Evolutionary conservation across 2,113 vertebrate species (phyloP).

Genomic region (Carassius gibelio): DNA sequence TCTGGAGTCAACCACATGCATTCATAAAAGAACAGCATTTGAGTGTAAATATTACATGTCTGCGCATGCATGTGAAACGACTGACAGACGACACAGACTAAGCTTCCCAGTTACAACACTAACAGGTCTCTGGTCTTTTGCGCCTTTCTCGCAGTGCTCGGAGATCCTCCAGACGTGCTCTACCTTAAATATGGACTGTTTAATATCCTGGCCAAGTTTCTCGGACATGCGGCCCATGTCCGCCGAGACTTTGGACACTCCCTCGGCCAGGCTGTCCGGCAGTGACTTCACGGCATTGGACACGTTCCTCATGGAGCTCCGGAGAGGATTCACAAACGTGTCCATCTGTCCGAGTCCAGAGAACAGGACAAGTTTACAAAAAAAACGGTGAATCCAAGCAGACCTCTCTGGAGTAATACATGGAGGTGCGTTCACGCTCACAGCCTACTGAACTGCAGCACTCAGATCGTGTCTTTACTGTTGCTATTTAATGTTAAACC

Average conservation of each 20-base stretch:
- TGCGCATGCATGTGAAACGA: neutral
- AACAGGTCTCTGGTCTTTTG: neutral
- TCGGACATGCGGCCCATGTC: conserved; percentile 99
- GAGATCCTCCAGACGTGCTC: neutral
- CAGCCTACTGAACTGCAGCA: neutral
- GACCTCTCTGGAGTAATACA: neutral
- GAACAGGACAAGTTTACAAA: conserved; percentile 35
- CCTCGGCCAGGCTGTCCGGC: conserved; percentile 97
- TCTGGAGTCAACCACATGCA: neutral
- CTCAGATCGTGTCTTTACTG: neutral
- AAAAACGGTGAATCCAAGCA: neutral
- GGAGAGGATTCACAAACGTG: conserved; percentile 96
- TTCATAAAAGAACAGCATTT: neutral
- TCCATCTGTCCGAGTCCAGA: conserved; percentile 83
- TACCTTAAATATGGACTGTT: conserved; percentile 97
- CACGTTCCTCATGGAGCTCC: conserved; percentile 99
- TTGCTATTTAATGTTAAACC: neutral
- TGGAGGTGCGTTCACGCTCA: neutral
- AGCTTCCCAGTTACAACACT: conserved; percentile 53
- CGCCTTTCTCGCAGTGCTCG: neutral
- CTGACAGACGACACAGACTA: neutral
- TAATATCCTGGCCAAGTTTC: conserved; percentile 94
- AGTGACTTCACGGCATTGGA: conserved; percentile 96
- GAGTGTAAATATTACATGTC: neutral
- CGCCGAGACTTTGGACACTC: conserved; percentile 97